Conservation (phyloP, 1,140 invertebrate genomes). For the Plectrocnemia conspersa region DNA sequence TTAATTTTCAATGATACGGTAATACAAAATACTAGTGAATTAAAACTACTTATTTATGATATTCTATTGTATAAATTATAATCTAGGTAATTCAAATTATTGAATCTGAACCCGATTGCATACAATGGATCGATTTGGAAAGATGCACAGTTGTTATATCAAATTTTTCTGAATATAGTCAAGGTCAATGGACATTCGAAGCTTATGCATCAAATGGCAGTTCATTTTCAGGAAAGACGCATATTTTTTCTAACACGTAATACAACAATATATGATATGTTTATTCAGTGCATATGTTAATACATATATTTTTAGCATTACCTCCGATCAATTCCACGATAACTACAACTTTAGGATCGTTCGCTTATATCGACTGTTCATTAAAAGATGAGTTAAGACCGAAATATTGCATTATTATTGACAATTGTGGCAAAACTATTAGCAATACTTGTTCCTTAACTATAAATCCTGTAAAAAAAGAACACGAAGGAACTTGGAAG, state of each 20-base stretch:
- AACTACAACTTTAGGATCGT: slow-evolving; percentile 6
- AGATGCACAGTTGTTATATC: not conserved
- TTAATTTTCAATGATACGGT: no score
- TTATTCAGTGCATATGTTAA: not conserved
- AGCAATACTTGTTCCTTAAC: slow-evolving; percentile 7
- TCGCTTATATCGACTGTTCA: slow-evolving; percentile 14
- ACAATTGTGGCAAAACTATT: slow-evolving; percentile 13
- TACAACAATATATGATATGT: not conserved
- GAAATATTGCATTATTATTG: slow-evolving; percentile 20
- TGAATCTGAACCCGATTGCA: no score
- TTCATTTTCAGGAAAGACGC: not conserved
- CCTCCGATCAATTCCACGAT: not conserved
- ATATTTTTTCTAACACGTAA: not conserved
- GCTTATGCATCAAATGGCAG: not conserved
- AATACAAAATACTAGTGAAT: no score
- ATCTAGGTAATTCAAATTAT: no score
- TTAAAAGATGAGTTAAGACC: not conserved
- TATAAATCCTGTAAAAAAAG: slow-evolving; percentile 19
- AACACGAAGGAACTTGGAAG: slow-evolving; percentile 25
- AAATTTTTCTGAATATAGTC: not conserved
- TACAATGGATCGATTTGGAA: not conserved
- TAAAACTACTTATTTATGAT: no score
- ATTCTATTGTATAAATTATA: no score
- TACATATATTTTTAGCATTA: not conserved
- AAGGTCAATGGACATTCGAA: not conserved